Evolutionary conservation across 2,113 vertebrate species (phyloP).

Genomic region (Suncus etruscus): DNA sequence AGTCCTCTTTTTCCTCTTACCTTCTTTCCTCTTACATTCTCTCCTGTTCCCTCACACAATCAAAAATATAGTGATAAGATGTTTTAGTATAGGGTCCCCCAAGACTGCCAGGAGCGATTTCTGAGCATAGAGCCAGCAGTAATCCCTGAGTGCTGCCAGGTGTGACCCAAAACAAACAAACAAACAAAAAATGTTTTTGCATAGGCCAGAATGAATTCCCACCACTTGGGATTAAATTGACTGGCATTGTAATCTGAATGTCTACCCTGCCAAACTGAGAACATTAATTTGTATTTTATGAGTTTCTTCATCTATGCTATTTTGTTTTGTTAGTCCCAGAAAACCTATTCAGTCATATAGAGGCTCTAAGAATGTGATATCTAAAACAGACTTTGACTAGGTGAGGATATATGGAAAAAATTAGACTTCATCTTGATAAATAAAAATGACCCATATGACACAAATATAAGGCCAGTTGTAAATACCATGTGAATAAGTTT

Average conservation of each 20-base stretch:
- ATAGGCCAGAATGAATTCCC: neutral
- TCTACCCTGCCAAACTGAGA: neutral
- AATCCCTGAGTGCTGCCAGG: too few relatives aligned
- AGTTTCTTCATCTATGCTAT: neutral
- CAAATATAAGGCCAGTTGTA: neutral
- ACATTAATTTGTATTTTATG: neutral
- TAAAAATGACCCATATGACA: rapidly evolving
- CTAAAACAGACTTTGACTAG: neutral
- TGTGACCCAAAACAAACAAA: too few relatives aligned
- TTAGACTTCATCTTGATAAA: neutral
- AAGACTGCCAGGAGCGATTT: too few relatives aligned
- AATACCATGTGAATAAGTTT: neutral
- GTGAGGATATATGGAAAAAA: neutral
- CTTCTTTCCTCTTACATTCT: neutral
- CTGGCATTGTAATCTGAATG: neutral
- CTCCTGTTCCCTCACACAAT: neutral
- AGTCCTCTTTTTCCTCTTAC: too few relatives aligned
- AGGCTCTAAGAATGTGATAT: neutral
- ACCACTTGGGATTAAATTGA: neutral
- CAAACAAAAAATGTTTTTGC: too few relatives aligned
- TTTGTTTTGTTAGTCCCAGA: neutral
- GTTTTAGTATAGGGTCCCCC: too few relatives aligned
- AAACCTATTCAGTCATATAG: neutral
- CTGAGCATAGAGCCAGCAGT: too few relatives aligned
- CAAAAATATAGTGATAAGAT: neutral